These are phyloP conservation scores for Chloroceryle aenea DNA, from an alignment of 2,113 vertebrate genomes.

Conservation along the genomic window DNA sequence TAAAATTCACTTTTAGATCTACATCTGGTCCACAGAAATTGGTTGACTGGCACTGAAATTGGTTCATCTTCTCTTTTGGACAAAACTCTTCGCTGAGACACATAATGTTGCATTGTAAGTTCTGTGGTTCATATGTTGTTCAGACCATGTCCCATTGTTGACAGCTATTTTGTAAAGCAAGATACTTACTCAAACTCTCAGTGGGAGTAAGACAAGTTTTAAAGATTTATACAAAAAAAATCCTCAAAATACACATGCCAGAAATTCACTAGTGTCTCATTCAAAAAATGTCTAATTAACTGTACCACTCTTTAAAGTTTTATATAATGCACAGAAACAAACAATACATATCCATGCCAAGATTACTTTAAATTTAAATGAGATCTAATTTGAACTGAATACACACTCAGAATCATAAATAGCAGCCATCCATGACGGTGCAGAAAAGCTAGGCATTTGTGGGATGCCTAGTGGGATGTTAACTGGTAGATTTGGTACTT, in stretches of 20 bases:
- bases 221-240: slow-evolving; percentile 69
- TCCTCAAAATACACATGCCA: slow-evolving; percentile 73
- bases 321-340: slow-evolving; percentile 83
- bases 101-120: not conserved
- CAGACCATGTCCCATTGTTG: slow-evolving; percentile 41
- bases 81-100: slow-evolving; percentile 44
- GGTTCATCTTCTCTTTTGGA: slow-evolving; percentile 27
- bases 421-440: slow-evolving; percentile 98
- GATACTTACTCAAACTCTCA: slow-evolving; percentile 67
- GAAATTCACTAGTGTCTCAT: slow-evolving; percentile 80
- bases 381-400: slow-evolving; percentile 97
- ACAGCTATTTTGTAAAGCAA: slow-evolving; percentile 67
- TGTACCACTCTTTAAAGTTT: slow-evolving; percentile 74
- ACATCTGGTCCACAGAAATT: slow-evolving; percentile 58
- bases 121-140: not conserved
- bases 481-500: slow-evolving; percentile 99
- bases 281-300: slow-evolving; percentile 82
- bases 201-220: slow-evolving; percentile 75
- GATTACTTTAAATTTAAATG: slow-evolving; percentile 85
- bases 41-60: slow-evolving; percentile 23
- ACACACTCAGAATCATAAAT: slow-evolving; percentile 99
- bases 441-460: slow-evolving; percentile 99
- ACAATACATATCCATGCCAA: slow-evolving; percentile 95
- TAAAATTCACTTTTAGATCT: slow-evolving; percentile 54
- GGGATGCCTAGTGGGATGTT: slow-evolving; percentile 99